A percentile compares a stretch with the other conserved stretches of the same genome.
Evolutionary conservation across 2,113 vertebrate species (phyloP).

Genomic region (Paramormyrops kingsleyae): DNA sequence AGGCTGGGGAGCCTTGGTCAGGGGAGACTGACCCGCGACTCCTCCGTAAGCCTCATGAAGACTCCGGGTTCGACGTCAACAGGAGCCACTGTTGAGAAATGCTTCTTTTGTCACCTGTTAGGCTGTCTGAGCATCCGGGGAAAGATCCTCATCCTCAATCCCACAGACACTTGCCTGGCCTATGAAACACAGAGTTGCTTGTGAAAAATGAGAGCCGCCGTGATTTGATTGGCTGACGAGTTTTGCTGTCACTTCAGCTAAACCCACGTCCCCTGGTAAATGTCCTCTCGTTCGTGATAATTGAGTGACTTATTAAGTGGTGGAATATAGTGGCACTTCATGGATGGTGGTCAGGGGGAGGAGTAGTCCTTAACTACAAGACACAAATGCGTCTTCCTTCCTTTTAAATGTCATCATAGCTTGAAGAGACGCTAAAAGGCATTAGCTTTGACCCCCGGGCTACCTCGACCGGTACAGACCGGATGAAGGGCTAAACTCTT

Average conservation of each 20-base stretch:
- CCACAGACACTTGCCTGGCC: neutral
- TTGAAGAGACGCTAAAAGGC: neutral
- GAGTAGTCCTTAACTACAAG: neutral
- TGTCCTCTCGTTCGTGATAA: neutral
- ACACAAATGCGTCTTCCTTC: neutral
- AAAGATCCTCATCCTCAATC: neutral
- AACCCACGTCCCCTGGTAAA: slow-evolving; percentile 1
- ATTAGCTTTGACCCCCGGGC: neutral
- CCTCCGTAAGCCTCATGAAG: neutral
- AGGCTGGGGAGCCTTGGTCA: neutral
- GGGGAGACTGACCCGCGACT: neutral
- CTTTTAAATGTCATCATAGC: neutral
- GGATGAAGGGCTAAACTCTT: neutral
- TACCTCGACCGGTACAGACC: neutral
- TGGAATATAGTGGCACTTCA: neutral
- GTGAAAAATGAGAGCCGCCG: neutral
- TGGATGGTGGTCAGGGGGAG: neutral
- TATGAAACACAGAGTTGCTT: too few relatives aligned
- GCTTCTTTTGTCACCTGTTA: neutral
- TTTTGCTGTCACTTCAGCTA: neutral
- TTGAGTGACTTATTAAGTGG: slow-evolving; percentile 12
- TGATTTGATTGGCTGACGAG: neutral
- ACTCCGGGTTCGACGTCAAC: neutral
- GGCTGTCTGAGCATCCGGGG: neutral
- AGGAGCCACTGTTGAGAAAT: neutral